Percentiles rank a stretch among this genome's conserved stretches.
Conservation (phyloP, 2,888 invertebrate genomes). For the Pachycephus smyrnensis region DNA sequence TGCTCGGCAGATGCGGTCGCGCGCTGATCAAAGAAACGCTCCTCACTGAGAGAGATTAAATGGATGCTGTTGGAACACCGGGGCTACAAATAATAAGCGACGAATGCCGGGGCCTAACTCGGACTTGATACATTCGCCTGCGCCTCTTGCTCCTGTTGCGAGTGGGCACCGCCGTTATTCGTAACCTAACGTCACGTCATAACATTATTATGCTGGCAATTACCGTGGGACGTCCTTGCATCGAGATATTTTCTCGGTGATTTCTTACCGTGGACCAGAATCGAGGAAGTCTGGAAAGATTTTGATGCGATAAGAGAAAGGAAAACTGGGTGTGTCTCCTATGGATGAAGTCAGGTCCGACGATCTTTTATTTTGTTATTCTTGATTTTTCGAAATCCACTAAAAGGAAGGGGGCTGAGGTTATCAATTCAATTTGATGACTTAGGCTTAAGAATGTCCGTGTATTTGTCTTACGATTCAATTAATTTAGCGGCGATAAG, state of each 20-base stretch:
- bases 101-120: constrained; percentile 48
- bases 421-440: background rate
- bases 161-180: constrained; percentile 26
- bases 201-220: constrained; percentile 41
- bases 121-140: constrained; percentile 55
- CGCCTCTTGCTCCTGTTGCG: constrained; percentile 36
- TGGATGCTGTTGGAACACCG: constrained; percentile 63
- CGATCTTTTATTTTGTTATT: background rate
- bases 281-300: background rate
- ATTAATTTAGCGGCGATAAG: constrained; percentile 47
- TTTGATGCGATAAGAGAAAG: background rate
- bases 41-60: constrained; percentile 65
- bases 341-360: background rate
- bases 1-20: constrained; percentile 65
- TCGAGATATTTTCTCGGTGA: background rate
- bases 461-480: constrained; percentile 40
- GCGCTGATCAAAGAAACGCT: constrained; percentile 66
- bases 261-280: background rate
- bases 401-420: background rate
- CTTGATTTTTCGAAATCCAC: background rate
- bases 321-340: background rate
- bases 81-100: constrained; percentile 62
- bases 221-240: background rate
- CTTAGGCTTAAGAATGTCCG: background rate
- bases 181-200: constrained; percentile 43